Percentiles rank a stretch among this genome's conserved stretches.
Conservation (phyloP, 1,140 invertebrate species). For the Macrocentrus cingulum region DNA sequence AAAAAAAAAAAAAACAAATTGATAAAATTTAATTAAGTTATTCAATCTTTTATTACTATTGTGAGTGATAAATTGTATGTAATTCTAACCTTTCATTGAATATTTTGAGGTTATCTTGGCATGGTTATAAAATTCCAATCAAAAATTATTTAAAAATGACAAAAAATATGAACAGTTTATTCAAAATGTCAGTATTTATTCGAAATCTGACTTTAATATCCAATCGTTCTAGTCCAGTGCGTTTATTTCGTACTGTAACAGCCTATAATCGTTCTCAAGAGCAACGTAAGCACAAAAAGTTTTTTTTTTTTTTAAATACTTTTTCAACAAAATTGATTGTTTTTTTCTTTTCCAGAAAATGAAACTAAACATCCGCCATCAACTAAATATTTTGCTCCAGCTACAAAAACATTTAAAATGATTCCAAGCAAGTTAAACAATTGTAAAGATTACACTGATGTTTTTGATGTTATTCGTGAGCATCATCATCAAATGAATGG, state of each 20-base stretch:
- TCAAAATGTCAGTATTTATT: conserved; percentile 4
- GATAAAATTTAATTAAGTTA: too few relatives aligned
- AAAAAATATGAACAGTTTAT: conserved; percentile 7
- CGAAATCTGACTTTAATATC: background rate
- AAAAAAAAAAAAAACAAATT: too few relatives aligned
- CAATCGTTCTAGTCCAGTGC: background rate
- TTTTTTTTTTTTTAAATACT: too few relatives aligned
- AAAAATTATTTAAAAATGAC: conserved; percentile 8
- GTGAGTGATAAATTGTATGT: too few relatives aligned
- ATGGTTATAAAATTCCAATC: background rate
- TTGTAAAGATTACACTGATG: background rate
- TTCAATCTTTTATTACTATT: too few relatives aligned
- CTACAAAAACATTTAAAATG: background rate
- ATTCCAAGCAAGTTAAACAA: background rate
- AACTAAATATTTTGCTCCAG: too few relatives aligned
- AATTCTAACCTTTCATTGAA: too few relatives aligned
- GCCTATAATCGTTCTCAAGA: background rate
- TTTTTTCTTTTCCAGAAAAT: too few relatives aligned
- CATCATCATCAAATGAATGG: background rate
- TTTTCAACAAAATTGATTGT: too few relatives aligned
- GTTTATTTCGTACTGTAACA: conserved; percentile 1
- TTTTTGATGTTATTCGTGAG: background rate
- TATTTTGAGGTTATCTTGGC: conserved; percentile 11
- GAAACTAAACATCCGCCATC: too few relatives aligned
- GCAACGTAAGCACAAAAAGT: too few relatives aligned